Evolutionary conservation across 2,797 vertebrate species (phyloP), one percentile per base, ranked within the genome.

Genomic region (Jordanella pulchra): DNA sequence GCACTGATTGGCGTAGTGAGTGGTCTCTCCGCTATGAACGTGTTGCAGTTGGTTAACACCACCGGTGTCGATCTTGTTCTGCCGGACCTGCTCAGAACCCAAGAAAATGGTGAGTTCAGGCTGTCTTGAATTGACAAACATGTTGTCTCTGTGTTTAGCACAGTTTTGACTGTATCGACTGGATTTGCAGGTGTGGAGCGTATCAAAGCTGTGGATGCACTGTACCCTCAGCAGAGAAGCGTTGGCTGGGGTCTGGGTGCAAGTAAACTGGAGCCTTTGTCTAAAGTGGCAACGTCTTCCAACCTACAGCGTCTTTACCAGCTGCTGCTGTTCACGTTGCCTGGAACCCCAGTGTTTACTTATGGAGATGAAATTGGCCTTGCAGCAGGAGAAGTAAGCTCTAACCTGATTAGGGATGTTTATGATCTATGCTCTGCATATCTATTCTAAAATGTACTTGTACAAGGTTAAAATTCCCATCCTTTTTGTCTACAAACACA

Each of bases 331-430:
- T 95, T 97, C 80, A 97, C 96, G 0, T 79, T 97, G 71, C 95
- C 95, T 0, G 96, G 96, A 39, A 97, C 96, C 0, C 96, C 97
- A 0, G 89, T 97, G 67, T 96, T 96, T 50, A 95, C 84, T 39
- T 96, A 95, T 0, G 97, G 97, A 4, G 96, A 97, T 11, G 96
- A 97, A 85, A 94, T 98, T 1, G 96, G 96, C 42, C 91, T 98
- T 48, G 50, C 39, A 11, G 55, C 83, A 21, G 17, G 0, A 47
- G 72, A 89, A 85, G 94, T 95, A 80, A 70, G 77, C 7, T 5
- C 4, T 15, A 35, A 44, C 0, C 0, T 3, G 6, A 45, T 0
- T 4, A 35, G 3, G 35, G 35, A 4, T 47, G 45, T 15, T 39
- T 55, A 5, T 35, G 30, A 21, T 23, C 56, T 32, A 0, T 35